Percentiles rank a stretch among this genome's conserved stretches.
Evolutionary conservation across 2,113 vertebrate genomes (phyloP).

Genomic region (Protomyctophum bolini): DNA sequence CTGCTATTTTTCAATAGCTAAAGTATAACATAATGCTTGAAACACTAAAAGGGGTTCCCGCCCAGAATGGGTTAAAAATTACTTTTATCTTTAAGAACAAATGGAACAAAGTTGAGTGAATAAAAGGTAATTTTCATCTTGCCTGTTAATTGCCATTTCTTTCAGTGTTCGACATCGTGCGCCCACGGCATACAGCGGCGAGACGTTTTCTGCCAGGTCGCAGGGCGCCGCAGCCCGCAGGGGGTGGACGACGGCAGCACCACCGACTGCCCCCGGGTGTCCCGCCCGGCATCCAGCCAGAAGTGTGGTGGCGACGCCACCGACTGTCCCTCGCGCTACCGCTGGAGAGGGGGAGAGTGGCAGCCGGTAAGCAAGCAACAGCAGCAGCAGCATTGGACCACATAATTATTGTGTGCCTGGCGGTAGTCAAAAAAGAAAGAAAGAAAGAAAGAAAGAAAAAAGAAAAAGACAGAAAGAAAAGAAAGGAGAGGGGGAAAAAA

Average conservation of each 20-base stretch:
- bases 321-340: slow-evolving; percentile 77
- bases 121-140: slow-evolving; percentile 30
- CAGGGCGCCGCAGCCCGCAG: slow-evolving; percentile 60
- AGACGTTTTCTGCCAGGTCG: slow-evolving; percentile 81
- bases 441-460: neutral
- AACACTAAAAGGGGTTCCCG: too few species aligned
- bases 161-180: slow-evolving; percentile 89
- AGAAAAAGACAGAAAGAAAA: too few species aligned
- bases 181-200: slow-evolving; percentile 84
- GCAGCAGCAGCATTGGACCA: neutral
- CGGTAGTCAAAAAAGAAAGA: too few species aligned
- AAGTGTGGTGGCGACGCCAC: slow-evolving; percentile 80
- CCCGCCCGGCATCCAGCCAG: slow-evolving; percentile 77
- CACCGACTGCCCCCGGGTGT: slow-evolving; percentile 73
- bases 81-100: too few species aligned
- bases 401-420: too few species aligned
- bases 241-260: slow-evolving; percentile 46
- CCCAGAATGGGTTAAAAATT: too few species aligned
- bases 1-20: too few species aligned
- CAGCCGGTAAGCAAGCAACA: slow-evolving; percentile 80
- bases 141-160: slow-evolving; percentile 53
- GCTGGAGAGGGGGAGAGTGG: slow-evolving; percentile 87
- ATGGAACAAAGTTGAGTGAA: too few species aligned
- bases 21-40: too few species aligned
- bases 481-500: neutral